phyloP scores from a whole-genome alignment of 2,888 invertebrate species.

The Noctua fimbriata region DNA sequence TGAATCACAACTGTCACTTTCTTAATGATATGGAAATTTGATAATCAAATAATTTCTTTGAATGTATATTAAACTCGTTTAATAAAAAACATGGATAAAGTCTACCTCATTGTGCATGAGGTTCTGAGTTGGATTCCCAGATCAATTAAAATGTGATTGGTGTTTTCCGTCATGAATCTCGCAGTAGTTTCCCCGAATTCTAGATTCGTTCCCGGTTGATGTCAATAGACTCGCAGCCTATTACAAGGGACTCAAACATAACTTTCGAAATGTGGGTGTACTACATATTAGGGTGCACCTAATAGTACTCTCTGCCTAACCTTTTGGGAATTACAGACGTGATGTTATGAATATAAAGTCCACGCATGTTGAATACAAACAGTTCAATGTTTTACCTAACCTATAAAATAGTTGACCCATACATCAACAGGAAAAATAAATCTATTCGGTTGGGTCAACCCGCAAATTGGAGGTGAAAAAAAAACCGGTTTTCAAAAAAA shows the following conservation, averaged over 20 bases:
- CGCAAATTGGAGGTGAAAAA: slow-evolving; percentile 45
- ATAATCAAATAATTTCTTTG: too few species aligned
- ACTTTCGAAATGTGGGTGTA: not conserved
- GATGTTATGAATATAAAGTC: not conserved
- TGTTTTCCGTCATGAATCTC: not conserved
- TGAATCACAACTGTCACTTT: too few species aligned
- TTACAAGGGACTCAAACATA: not conserved
- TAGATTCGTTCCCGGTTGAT: not conserved
- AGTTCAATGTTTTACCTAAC: slow-evolving; percentile 13
- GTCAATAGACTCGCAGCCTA: not conserved
- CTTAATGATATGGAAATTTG: too few species aligned
- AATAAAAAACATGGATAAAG: too few species aligned
- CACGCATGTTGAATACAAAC: not conserved
- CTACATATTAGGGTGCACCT: not conserved
- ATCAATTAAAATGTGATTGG: not conserved
- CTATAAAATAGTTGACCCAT: slow-evolving; percentile 43
- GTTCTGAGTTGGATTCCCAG: not conserved
- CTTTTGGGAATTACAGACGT: not conserved
- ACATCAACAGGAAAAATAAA: slow-evolving; percentile 48
- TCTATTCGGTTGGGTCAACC: slow-evolving; percentile 39
- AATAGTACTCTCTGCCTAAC: not conserved
- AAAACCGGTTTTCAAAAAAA: slow-evolving; percentile 54
- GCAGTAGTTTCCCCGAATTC: not conserved
- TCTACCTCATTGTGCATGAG: too few species aligned
- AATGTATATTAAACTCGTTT: too few species aligned